Evolutionary conservation across 2,113 vertebrate species (phyloP).

Genomic region (Ammodytes dubius): DNA sequence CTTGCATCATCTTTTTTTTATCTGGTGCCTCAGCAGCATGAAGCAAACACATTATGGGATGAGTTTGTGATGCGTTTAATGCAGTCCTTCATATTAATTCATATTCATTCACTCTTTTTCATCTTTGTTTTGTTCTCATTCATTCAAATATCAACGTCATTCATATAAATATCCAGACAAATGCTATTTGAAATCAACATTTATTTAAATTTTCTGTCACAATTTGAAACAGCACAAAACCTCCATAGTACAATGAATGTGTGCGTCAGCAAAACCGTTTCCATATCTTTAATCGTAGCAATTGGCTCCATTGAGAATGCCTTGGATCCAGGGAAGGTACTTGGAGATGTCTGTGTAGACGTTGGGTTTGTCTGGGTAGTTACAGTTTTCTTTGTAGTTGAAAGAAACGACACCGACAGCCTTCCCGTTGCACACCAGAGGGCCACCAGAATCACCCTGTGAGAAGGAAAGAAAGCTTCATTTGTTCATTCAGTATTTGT

Average conservation of each 20-base stretch:
- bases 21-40: not conserved
- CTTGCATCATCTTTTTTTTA: not conserved
- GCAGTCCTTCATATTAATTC: not conserved
- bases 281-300: not conserved
- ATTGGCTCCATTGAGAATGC: not conserved
- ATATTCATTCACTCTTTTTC: not conserved
- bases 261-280: not conserved
- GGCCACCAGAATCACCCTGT: constrained; percentile 91
- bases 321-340: constrained; percentile 40
- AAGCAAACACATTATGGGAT: not conserved
- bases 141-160: not conserved
- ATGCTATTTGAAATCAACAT: not conserved
- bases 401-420: constrained; percentile 89
- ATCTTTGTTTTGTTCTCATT: not conserved
- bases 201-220: not conserved
- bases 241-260: not conserved
- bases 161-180: not conserved
- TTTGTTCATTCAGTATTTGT: not conserved
- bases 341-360: constrained; percentile 76
- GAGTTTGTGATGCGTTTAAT: not conserved
- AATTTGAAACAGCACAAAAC: no score
- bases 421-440: constrained; percentile 81
- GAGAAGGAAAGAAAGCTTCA: not conserved
- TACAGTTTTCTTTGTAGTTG: accelerated
- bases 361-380: constrained; percentile 70